Base-by-base conservation (phyloP, 1,140 invertebrate species). In the Drosophila yakuba region DNA sequence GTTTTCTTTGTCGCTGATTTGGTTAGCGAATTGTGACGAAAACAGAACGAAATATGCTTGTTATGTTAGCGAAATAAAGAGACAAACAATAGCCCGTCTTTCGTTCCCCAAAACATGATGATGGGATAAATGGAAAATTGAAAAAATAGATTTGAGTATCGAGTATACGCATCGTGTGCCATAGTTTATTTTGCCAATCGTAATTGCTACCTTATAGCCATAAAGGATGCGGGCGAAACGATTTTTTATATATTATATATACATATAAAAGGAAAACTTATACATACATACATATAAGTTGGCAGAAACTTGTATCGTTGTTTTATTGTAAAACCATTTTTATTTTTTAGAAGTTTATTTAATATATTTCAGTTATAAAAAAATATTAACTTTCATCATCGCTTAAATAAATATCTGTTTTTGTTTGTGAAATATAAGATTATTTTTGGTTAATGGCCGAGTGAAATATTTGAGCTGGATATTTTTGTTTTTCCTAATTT, bases 391-490 rank as follows among this genome's bases (percentile, higher is more conserved):
- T 62, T 62, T 58, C 41, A 62, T 58, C 52, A 62, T 41, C 25
- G 32, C 41, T 62, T 59, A 62, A 54, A 69, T 55, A 55, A 45
- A 55, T 69, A 38, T 50, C 43, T 69, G 39, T 15, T 47, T 35
- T 25, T 39, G 14, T 45, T 68, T 32, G 17, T 56, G 56, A 48
- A 68, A 35, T 74, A 61, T 64, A 77, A 66, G 38, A 66, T 50
- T 15, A 36, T 45, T 10, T 57, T 45, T 67, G 60, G 60, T 69
- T 74, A 69, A 73, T 52, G 38, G 39, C 43, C 52, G 35, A 67
- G 47, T 54, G 50, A 74, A 58, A 78, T 85, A 78, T 77, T 63
- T 69, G 48, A 62, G 67, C 61, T 51, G 67, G 51, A 80, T 85
- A 35, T 62, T 23, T 35, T 56, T 28, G 14, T 28, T 50, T 48